Base-by-base conservation (phyloP, 2,888 invertebrate species). In the Ophioninae sp. region DNA sequence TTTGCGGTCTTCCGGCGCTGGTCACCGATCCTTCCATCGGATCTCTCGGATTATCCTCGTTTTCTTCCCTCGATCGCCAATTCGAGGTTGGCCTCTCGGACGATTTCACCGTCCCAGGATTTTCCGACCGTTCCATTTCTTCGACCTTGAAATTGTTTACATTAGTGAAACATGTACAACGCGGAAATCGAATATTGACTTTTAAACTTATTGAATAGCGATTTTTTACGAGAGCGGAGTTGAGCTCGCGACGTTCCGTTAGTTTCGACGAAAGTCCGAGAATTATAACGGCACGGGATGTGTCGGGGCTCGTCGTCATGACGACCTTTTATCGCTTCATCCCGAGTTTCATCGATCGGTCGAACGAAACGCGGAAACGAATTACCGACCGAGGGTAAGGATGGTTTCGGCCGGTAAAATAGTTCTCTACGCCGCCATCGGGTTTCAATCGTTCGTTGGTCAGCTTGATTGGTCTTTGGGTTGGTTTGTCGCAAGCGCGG, bases 1-100 rank as follows among this genome's bases (percentile, higher is more conserved):
- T 87, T 7, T 87, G 87, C 0, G 90, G 89, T 10, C 87, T 86
- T 13, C 90, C 88, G 23, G 88, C 84, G 6, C 77, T 85, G 5
- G 39, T 79, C n/a, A 56, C 68, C 0, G 85, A 44, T 61, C 79
- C 81, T 2, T 88, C 87, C 2, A 17, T 30, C 7, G 68, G 20
- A 7, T 59, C 74, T 20, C 68, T 62, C 0, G 17, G 8, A 30
- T 67, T 37, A 17, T 76, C 75, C 20, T 67, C 67, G 17, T 82
- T 70, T 21, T 85, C 83, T 37, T 86, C 87, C 0, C 88, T 86
- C 13, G 86, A 87, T 61, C 87, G 85, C 89, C 89, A 89, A 3
- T 88, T 86, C 8, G 90, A 90, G 20, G 86, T 67, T 61, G 89
- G 88, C 59, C 90, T 85, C 65, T 91, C 90, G 17, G 85, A 83